These are phyloP conservation scores for Pemphredon lugubris DNA, from an alignment of 2,888 invertebrate species.

Conservation along the genomic window DNA sequence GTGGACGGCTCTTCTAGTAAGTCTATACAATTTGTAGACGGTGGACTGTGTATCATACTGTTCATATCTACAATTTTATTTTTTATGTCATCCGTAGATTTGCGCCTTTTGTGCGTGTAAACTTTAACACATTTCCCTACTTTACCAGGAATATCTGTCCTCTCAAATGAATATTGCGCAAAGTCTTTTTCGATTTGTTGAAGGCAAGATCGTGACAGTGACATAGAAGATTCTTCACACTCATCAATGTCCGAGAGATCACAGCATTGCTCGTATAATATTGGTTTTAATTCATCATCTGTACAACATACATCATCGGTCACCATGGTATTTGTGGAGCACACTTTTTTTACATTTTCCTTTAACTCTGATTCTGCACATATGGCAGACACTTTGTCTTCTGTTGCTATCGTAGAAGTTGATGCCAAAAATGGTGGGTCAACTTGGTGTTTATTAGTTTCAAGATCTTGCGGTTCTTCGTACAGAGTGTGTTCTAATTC, in stretches of 20 bases:
- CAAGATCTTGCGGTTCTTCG: constrained; percentile 49
- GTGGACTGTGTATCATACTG: constrained; percentile 42
- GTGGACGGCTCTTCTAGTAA: constrained; percentile 70
- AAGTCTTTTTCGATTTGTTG: constrained; percentile 46
- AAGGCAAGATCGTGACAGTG: constrained; percentile 42
- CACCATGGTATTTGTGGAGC: constrained; percentile 26
- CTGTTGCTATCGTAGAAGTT: constrained; percentile 4
- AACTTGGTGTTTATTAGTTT: constrained; percentile 8
- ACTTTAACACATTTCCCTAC: constrained; percentile 77
- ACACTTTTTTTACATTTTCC: constrained; percentile 21
- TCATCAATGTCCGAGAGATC: constrained; percentile 62
- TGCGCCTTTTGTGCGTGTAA: constrained; percentile 77
- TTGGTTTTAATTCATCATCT: constrained; percentile 52
- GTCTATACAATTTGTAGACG: constrained; percentile 73
- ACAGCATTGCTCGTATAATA: constrained; percentile 71
- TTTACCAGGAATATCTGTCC: constrained; percentile 54
- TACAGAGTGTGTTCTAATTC: constrained; percentile 61
- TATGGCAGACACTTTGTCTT: constrained; percentile 13
- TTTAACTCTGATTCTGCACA: constrained; percentile 25
- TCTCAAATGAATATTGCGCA: constrained; percentile 42
- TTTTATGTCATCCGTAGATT: constrained; percentile 62
- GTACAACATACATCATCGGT: constrained; percentile 28
- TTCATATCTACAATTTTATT: constrained; percentile 46
- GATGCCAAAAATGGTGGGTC: constrained; percentile 19
- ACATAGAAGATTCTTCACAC: constrained; percentile 41